Conservation (phyloP, 2,888 invertebrate genomes). For the Sepioteuthis lessoniana region DNA sequence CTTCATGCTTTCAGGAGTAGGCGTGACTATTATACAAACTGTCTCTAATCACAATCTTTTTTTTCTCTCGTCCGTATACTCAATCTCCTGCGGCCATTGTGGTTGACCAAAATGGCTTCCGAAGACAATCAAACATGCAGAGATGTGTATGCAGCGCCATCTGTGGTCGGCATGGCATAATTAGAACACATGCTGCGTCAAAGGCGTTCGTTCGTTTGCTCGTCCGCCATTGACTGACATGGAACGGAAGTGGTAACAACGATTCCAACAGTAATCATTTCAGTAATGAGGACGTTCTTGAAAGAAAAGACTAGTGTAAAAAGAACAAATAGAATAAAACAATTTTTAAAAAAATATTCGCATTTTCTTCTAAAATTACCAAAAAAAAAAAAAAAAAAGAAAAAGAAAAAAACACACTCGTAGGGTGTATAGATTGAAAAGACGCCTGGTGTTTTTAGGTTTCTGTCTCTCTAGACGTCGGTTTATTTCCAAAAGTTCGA, state of each 20-base stretch:
- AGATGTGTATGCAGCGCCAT: not conserved
- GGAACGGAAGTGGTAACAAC: not conserved
- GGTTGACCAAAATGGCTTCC: slow-evolving; percentile 33
- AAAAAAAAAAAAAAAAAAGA: not conserved
- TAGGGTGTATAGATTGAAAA: not conserved
- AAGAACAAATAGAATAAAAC: not conserved
- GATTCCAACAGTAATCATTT: not conserved
- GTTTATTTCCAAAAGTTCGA: not conserved
- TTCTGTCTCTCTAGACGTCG: not conserved
- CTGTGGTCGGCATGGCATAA: slow-evolving; percentile 17
- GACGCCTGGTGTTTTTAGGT: not conserved
- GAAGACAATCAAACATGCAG: slow-evolving; percentile 12
- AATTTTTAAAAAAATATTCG: not conserved
- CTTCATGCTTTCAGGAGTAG: not conserved
- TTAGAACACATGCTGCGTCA: not conserved
- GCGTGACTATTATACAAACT: not conserved
- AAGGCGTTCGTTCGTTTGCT: not conserved
- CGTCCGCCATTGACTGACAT: not conserved
- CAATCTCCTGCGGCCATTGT: slow-evolving; percentile 11
- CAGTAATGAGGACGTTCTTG: not conserved
- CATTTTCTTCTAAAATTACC: not conserved
- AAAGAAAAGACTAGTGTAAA: not conserved
- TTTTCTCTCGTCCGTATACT: not conserved
- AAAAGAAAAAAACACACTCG: not conserved
- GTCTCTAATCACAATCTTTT: not conserved